phyloP scores from a whole-genome alignment of 2,888 invertebrate species.

The Adelphocoris suturalis region DNA sequence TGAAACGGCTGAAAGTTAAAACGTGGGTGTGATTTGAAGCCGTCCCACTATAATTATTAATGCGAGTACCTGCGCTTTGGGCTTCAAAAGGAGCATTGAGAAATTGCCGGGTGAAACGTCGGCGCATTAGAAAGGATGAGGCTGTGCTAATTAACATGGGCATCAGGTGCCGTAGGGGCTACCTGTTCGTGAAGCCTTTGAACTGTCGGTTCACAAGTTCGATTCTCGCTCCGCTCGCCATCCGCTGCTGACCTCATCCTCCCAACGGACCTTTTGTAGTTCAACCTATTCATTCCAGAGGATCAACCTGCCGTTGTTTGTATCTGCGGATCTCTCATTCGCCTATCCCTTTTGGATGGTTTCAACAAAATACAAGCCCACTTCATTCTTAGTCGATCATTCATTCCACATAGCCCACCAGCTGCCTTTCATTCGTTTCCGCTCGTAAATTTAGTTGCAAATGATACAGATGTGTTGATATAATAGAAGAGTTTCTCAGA shows the following conservation, averaged over 20 bases:
- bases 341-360: background rate
- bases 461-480: too few species aligned
- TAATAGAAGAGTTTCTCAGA: too few species aligned
- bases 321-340: background rate
- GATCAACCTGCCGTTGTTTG: slow-evolving; percentile 11
- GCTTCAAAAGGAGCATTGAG: slow-evolving; percentile 12
- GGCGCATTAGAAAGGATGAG: background rate
- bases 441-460: too few species aligned
- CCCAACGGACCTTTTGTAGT: slow-evolving; percentile 17
- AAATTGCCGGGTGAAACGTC: background rate
- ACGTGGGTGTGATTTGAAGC: background rate
- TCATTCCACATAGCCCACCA: too few species aligned
- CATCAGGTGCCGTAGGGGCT: slow-evolving; percentile 15
- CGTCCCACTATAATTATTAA: background rate
- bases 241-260: background rate
- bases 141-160: slow-evolving; percentile 8
- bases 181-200: slow-evolving; percentile 44
- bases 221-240: background rate
- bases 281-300: background rate
- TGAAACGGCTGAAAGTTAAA: too few species aligned
- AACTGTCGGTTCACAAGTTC: background rate
- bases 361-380: background rate
- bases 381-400: too few species aligned
- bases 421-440: too few species aligned
- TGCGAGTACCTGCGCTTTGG: background rate